These are phyloP conservation scores for Luscinia luscinia DNA, from an alignment of 2,797 vertebrate genomes.

Conservation along the genomic window DNA sequence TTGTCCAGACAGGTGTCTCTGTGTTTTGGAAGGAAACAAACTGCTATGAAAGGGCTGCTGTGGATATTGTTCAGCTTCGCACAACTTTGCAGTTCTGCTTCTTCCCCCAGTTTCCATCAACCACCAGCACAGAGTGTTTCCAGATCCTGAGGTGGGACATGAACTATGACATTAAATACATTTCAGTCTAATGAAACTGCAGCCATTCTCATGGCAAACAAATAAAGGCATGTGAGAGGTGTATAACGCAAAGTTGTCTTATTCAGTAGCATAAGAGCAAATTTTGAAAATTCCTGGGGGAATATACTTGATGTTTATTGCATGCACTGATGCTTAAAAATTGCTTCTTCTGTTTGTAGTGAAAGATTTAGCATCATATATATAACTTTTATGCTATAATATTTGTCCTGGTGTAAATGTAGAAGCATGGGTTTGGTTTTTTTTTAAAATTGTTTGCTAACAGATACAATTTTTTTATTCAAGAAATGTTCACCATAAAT, in stretches of 20 bases:
- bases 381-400: background rate
- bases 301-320: background rate
- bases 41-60: background rate
- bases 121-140: background rate
- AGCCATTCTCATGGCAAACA: background rate
- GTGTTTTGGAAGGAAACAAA: background rate
- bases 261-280: background rate
- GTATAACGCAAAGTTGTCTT: background rate
- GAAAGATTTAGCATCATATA: slow-evolving; percentile 17
- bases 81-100: background rate
- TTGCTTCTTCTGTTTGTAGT: background rate
- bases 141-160: background rate
- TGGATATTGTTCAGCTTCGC: background rate
- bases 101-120: background rate
- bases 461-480: slow-evolving; percentile 21
- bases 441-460: background rate
- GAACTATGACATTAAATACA: background rate
- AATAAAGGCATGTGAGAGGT: background rate
- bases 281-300: background rate
- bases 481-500: slow-evolving; percentile 59
- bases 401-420: slow-evolving; percentile 41
- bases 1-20: background rate
- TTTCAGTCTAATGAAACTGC: background rate
- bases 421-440: background rate
- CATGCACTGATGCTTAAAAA: background rate